Evolutionary conservation across 1,140 invertebrate species (phyloP).

Genomic region (Lerema accius): DNA sequence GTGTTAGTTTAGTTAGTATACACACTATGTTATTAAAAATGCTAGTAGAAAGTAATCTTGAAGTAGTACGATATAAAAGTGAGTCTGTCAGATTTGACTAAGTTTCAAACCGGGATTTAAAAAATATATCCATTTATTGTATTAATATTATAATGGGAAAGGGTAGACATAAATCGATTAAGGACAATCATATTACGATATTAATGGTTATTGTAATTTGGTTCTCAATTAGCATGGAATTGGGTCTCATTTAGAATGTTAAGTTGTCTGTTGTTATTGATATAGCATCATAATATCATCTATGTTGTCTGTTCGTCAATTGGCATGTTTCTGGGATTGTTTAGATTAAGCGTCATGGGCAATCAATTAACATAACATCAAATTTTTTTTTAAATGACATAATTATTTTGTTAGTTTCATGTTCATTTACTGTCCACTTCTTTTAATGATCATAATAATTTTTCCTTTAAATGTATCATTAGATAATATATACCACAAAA

Average conservation of each 20-base stretch:
- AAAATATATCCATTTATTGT: neutral
- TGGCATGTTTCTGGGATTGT: neutral
- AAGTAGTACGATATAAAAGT: too few relatives aligned
- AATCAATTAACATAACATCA: neutral
- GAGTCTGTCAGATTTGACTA: too few relatives aligned
- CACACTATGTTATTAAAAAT: too few relatives aligned
- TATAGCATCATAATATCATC: too few relatives aligned
- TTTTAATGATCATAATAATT: neutral
- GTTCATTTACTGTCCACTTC: neutral
- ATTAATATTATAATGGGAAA: conserved; percentile 7
- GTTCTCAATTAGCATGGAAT: conserved; percentile 10
- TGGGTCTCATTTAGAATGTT: conserved; percentile 10
- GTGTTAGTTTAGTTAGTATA: too few relatives aligned
- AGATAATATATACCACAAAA: neutral
- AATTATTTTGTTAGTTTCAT: too few relatives aligned
- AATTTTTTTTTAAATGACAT: neutral
- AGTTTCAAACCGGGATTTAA: too few relatives aligned
- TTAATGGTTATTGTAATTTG: conserved; percentile 1
- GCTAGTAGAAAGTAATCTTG: too few relatives aligned
- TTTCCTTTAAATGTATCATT: neutral
- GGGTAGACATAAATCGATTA: conserved; percentile 1
- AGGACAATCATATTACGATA: neutral
- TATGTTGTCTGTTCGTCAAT: neutral
- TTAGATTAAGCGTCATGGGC: neutral
- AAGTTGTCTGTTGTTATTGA: too few relatives aligned